Base-by-base conservation (phyloP, 2,113 vertebrate genomes). In the Cyprinus carpio region DNA sequence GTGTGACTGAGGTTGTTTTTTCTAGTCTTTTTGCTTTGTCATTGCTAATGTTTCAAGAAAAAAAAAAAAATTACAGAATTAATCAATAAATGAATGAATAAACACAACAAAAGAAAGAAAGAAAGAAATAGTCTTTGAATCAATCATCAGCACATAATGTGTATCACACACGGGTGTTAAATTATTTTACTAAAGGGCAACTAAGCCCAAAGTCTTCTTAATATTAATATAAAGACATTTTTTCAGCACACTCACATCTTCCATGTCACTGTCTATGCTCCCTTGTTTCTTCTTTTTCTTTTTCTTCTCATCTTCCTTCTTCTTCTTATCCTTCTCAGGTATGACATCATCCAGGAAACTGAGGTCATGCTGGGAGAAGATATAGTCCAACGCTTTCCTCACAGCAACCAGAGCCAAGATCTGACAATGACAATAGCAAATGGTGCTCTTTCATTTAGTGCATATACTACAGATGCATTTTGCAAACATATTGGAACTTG, bases 271-370 rank as follows among this genome's bases (percentile, higher is more conserved):
- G 92, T 99, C 98, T 82, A 96, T 23, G 88, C 96, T 97, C 85
- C 94, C 94, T 56, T 83, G 84, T 27, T 97, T 96, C 86, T 96
- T 97, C 88, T 97, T 98, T 62, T 98, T 98, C 90, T 97, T 99
- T 90, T 96, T 97, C 94, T 98, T 99, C 86, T 99, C 98, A 0
- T 99, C 98, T 86, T 99, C 98, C 72, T 98, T 99, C 94, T 99
- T 99, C 87, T 99, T 99, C 95, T 99, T 99, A 91, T 99, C 98
- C 89, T 99, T 99, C 93, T 99, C 98, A 71, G 98, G 98, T 93
- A 99, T 99, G 85, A 99, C 95, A 25, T 99, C 98, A 0, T 99
- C 98, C 15, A 99, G 95, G 91, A 98, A 99, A 91, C 98, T 94
- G 85, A 99, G 95, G 89, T 99, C 97, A 0, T 98, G 96, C 92